A percentile compares a stretch with the other conserved stretches of the same genome.
These are phyloP conservation scores for Furnarius figulus DNA, from an alignment of 2,113 vertebrate genomes.

Conservation along the genomic window DNA sequence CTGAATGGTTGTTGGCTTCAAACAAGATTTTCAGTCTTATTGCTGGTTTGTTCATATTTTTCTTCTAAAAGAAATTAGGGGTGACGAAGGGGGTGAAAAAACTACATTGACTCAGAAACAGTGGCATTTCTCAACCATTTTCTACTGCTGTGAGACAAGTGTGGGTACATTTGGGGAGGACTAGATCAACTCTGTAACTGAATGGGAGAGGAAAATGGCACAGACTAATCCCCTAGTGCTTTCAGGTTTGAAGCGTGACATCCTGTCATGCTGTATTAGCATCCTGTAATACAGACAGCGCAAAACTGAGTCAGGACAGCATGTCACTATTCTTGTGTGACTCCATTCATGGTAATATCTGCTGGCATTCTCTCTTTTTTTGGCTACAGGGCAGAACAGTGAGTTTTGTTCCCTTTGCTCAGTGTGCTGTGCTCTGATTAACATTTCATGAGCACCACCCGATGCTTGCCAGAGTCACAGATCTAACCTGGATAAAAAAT, in stretches of 20 bases:
- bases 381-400: conserved; percentile 41
- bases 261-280: not conserved
- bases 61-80: not conserved
- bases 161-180: not conserved
- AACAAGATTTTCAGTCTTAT: not conserved
- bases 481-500: not conserved
- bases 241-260: not conserved
- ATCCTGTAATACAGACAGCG: not conserved
- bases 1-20: not conserved
- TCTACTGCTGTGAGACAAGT: not conserved
- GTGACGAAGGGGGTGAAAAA: not conserved
- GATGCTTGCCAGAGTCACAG: not conserved
- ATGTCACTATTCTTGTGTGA: not conserved
- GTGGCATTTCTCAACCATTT: not conserved
- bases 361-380: conserved; percentile 17
- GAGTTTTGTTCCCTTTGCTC: conserved; percentile 38
- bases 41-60: not conserved
- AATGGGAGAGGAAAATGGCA: not conserved
- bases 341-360: conserved; percentile 24
- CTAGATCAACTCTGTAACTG: not conserved
- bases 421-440: fast-evolving
- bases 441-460: not conserved
- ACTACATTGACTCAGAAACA: not conserved
- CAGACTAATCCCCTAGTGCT: not conserved
- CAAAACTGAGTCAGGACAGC: conserved; percentile 42